Conservation (phyloP, 1,140 invertebrate genomes). For the Drosophila ananassae region DNA sequence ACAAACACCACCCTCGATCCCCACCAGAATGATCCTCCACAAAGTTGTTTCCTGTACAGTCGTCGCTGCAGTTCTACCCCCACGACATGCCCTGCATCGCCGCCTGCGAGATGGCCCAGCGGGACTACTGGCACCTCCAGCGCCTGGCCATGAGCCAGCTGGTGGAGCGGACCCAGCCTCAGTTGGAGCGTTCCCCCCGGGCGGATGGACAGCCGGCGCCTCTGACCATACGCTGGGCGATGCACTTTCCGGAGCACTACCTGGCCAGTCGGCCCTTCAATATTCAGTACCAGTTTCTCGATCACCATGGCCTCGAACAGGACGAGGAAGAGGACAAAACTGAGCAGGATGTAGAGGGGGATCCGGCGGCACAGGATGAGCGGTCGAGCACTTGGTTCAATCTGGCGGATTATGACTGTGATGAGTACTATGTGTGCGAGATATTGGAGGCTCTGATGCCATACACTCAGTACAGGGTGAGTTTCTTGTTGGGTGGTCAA, state of each 20-base stretch:
- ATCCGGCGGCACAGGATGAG: slow-evolving; percentile 84
- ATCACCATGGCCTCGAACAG: slow-evolving; percentile 86
- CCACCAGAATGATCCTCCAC: neutral
- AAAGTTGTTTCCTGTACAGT: slow-evolving; percentile 84
- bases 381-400: slow-evolving; percentile 88
- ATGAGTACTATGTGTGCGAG: slow-evolving; percentile 81
- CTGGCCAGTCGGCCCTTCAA: slow-evolving; percentile 84
- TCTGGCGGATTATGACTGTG: slow-evolving; percentile 85
- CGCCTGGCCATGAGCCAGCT: slow-evolving; percentile 56
- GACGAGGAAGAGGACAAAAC: slow-evolving; percentile 88
- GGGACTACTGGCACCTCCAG: slow-evolving; percentile 72
- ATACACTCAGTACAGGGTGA: slow-evolving; percentile 94
- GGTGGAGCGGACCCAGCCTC: slow-evolving; percentile 57
- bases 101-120: slow-evolving; percentile 70
- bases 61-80: slow-evolving; percentile 90
- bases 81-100: slow-evolving; percentile 88
- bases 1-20: neutral
- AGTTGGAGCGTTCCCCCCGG: slow-evolving; percentile 33
- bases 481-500: slow-evolving; percentile 10
- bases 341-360: slow-evolving; percentile 86
- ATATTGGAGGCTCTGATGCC: slow-evolving; percentile 90
- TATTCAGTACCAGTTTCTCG: slow-evolving; percentile 87
- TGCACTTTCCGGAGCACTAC: slow-evolving; percentile 84
- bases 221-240: slow-evolving; percentile 90
- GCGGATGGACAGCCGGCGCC: slow-evolving; percentile 79